Percentiles rank a stretch among this genome's conserved stretches.
Conservation (phyloP, 2,113 vertebrate genomes). For the Sitta europaea region DNA sequence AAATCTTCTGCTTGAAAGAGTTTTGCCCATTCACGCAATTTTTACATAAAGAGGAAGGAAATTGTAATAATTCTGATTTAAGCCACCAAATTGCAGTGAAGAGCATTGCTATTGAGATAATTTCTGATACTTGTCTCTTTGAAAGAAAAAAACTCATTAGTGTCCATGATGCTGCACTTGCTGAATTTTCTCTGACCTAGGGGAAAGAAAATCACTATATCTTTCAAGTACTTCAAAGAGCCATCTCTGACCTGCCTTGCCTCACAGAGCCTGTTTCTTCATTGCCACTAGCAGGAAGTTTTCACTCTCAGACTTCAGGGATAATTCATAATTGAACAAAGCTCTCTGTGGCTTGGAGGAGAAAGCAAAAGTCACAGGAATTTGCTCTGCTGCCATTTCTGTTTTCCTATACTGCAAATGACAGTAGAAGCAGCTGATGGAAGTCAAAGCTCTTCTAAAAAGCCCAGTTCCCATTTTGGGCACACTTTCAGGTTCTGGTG, state of each 20-base stretch:
- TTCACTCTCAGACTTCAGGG: not conserved
- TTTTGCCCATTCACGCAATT: not conserved
- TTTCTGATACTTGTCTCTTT: not conserved
- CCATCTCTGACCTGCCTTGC: not conserved
- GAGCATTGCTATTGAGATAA: not conserved
- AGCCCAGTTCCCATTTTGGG: not conserved
- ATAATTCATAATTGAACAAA: conserved; percentile 10
- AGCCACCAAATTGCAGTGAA: not conserved
- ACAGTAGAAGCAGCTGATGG: not conserved
- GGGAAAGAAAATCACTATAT: not conserved
- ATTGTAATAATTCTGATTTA: not conserved
- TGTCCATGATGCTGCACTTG: not conserved
- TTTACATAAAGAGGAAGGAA: not conserved
- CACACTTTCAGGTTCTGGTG: not conserved
- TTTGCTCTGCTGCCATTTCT: not conserved
- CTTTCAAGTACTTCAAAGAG: conserved; percentile 6
- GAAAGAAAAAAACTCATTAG: not conserved
- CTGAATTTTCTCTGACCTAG: not conserved
- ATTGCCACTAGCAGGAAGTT: not conserved
- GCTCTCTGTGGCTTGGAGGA: not conserved
- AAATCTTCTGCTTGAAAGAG: not conserved
- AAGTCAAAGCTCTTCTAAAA: not conserved
- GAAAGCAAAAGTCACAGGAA: not conserved
- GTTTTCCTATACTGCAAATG: not conserved
- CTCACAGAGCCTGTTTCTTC: not conserved